Evolutionary conservation across 2,797 vertebrate genomes (phyloP).

Genomic region (Champsocephalus esox): DNA sequence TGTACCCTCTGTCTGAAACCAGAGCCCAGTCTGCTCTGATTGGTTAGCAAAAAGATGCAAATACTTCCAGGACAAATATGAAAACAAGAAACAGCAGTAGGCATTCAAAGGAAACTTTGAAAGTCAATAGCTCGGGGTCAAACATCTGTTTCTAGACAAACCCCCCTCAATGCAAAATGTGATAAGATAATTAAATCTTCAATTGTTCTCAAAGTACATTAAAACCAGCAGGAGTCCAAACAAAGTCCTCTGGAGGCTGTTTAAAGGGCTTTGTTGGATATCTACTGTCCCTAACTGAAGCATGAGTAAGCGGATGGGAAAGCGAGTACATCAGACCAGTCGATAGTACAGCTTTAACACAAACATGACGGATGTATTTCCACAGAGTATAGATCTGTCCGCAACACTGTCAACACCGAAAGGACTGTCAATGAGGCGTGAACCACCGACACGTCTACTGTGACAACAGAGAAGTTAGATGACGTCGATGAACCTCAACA

Average conservation of each 20-base stretch:
- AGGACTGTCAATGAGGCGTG: neutral
- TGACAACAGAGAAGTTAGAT: too few relatives aligned
- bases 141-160: neutral
- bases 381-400: conserved; percentile 9
- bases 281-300: conserved; percentile 16
- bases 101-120: neutral
- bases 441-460: neutral
- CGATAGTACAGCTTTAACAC: conserved; percentile 9
- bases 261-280: neutral
- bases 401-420: conserved; percentile 5
- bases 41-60: neutral
- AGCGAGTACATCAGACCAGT: conserved; percentile 2
- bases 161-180: neutral
- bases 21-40: too few relatives aligned
- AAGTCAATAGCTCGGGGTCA: neutral
- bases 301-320: neutral
- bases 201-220: too few relatives aligned
- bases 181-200: neutral
- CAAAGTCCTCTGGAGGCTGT: neutral
- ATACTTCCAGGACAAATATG: conserved; percentile 21
- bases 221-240: neutral
- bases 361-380: conserved; percentile 27
- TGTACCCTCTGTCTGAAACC: too few relatives aligned
- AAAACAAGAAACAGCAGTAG: conserved; percentile 5
- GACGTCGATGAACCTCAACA: too few relatives aligned